These are phyloP conservation scores for Catharus ustulatus DNA, from an alignment of 2,797 vertebrate species.

Conservation along the genomic window DNA sequence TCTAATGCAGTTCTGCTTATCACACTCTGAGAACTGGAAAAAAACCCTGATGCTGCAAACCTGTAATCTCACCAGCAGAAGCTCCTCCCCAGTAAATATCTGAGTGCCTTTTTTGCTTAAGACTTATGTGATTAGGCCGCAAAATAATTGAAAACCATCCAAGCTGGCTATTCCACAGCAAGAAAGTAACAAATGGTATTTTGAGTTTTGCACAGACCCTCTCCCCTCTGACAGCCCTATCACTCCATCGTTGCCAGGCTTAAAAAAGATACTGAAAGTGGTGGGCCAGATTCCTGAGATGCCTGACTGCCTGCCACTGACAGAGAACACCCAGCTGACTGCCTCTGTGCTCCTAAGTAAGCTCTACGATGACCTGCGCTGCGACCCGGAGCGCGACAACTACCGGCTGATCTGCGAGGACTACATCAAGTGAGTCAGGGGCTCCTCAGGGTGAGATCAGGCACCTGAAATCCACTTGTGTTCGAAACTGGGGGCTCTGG, in stretches of 20 bases:
- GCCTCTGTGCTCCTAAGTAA: conserved; percentile 93
- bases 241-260: conserved; percentile 74
- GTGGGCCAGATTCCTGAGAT: conserved; percentile 94
- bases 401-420: conserved; percentile 90
- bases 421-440: conserved; percentile 87
- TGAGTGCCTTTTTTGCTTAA: not conserved
- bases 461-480: not conserved
- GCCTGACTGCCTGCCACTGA: conserved; percentile 89
- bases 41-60: not conserved
- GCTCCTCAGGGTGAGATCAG: not conserved
- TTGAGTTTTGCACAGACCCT: not conserved
- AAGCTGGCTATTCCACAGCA: not conserved
- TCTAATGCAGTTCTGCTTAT: not conserved
- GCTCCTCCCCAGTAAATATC: not conserved
- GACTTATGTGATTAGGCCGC: not conserved
- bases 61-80: not conserved
- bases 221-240: not conserved
- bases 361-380: conserved; percentile 90
- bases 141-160: not conserved
- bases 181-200: not conserved
- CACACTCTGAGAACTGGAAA: not conserved
- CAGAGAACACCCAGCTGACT: conserved; percentile 93
- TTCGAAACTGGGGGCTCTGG: not conserved
- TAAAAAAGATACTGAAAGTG: conserved; percentile 95
- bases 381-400: conserved; percentile 90